Base-by-base conservation (phyloP, 1,140 invertebrate species). In the Eueides isabella region DNA sequence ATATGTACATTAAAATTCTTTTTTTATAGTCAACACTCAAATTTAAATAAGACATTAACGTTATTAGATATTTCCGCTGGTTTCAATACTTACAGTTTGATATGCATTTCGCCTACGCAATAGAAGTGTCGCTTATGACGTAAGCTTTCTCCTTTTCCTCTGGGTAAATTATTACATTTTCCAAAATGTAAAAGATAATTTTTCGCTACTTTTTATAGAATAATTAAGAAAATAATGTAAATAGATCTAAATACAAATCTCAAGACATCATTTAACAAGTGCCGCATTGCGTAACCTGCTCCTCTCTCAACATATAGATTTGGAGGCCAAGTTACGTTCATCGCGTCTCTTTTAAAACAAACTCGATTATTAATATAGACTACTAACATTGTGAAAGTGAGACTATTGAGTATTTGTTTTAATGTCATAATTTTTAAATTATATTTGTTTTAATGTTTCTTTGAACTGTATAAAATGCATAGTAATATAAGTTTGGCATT, bases 281-380 rank as follows among this genome's bases (percentile, higher is more conserved):
- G 78, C 77, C 86, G 85, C 85, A 87, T 77, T 86, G 85, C 86
- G 85, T 84, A 83, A 79, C 73, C 71, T 61, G 67, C 68, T 77
- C 67, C 67, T 80, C 75, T 77, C 71, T 70, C 77, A 73, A 84
- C 84, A 85, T 83, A 83, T 85, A 77, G 81, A 64, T 76, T 64
- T 41, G 78, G 82, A 87, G 84, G 81, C 75, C 74, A 75, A 68
- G 67, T 61, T 69, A 74, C 38, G 9, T 44, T 28, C 38, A 65
- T 71, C 70, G 28, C 30, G 12, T 65, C 29, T 44, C 23, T 44
- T 41, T 26, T 5, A 23, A 31, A 14, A 61, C 28, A 67, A 68
- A 31, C 31, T 68, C 26, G 55, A 61, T 68, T 26, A n/a, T 48
- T 67, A 23, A 28, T 62, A 29, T 48, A n/a, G 6, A 44, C n/a